Conservation (phyloP, 2,797 vertebrate species). For the Neoniphon sammara region DNA sequence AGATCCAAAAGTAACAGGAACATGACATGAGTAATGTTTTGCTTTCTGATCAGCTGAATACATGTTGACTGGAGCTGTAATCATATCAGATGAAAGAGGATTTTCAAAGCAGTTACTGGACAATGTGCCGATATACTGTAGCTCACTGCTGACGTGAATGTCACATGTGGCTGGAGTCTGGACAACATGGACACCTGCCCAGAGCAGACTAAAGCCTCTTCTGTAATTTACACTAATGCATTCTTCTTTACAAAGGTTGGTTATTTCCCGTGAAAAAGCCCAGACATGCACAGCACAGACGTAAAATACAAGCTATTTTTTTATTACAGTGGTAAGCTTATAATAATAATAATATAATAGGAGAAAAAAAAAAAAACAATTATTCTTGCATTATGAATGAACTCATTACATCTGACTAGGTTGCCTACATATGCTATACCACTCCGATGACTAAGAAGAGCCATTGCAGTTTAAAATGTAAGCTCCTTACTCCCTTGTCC, state of each 20-base stretch:
- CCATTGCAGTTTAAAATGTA: constrained; percentile 47
- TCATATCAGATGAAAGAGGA: constrained; percentile 50
- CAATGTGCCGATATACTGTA: constrained; percentile 50
- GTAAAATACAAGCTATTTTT: constrained; percentile 21
- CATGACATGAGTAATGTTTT: constrained; percentile 44
- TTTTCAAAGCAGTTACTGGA: constrained; percentile 36
- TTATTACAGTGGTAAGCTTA: constrained; percentile 46
- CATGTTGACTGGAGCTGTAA: constrained; percentile 54
- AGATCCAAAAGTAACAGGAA: constrained; percentile 42
- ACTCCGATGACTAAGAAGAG: constrained; percentile 53
- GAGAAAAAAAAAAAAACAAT: constrained; percentile 43
- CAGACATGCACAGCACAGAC: constrained; percentile 26
- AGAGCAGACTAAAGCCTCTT: constrained; percentile 42
- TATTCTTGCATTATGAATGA: constrained; percentile 54
- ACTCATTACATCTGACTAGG: constrained; percentile 30
- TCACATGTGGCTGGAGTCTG: constrained; percentile 52
- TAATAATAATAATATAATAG: constrained; percentile 49
- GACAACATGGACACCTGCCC: constrained; percentile 64
- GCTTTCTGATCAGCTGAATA: constrained; percentile 33
- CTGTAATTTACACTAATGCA: constrained; percentile 57
- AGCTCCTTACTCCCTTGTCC: constrained; percentile 25
- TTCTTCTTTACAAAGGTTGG: constrained; percentile 53
- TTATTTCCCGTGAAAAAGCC: constrained; percentile 58
- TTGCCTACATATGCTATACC: constrained; percentile 54
- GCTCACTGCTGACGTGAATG: constrained; percentile 40